phyloP scores from a whole-genome alignment of 2,888 invertebrate species.

The Hirudinaria manillensis region DNA sequence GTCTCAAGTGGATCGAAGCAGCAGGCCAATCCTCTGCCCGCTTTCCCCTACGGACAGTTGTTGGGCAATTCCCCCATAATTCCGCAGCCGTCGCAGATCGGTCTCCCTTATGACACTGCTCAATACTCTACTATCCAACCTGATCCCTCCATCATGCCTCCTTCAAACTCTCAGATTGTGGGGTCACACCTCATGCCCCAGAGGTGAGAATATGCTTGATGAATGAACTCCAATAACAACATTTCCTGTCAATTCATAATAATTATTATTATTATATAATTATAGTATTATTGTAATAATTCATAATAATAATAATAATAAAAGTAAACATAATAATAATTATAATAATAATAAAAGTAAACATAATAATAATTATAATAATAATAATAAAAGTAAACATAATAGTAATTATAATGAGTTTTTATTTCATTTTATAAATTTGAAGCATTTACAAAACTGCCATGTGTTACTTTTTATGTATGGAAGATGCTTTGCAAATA shows the following conservation, averaged over 20 bases:
- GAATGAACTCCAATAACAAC: too few relatives aligned
- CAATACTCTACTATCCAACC: slow-evolving; percentile 14
- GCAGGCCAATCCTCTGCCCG: slow-evolving; percentile 38
- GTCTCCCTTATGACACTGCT: slow-evolving; percentile 60
- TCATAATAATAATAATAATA: too few relatives aligned
- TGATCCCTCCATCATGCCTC: slow-evolving; percentile 3
- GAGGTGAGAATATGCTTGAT: slow-evolving; percentile 54
- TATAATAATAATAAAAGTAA: too few relatives aligned
- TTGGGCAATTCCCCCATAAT: slow-evolving; percentile 37
- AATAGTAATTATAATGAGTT: too few relatives aligned
- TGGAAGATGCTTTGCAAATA: too few relatives aligned
- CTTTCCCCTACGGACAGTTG: slow-evolving; percentile 38
- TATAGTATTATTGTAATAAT: too few relatives aligned
- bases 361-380: too few relatives aligned
- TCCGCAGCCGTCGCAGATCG: slow-evolving; percentile 56
- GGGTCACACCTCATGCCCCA: slow-evolving; percentile 63
- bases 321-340: too few relatives aligned
- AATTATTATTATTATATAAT: too few relatives aligned
- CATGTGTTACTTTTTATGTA: slow-evolving; percentile 7
- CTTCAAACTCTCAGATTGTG: slow-evolving; percentile 59
- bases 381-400: too few relatives aligned
- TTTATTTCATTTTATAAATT: too few relatives aligned
- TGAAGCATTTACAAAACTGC: background rate
- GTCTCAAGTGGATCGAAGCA: slow-evolving; percentile 35
- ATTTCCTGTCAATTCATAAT: too few relatives aligned